phyloP scores from a whole-genome alignment of 2,113 vertebrate genomes.

The Eonycteris spelaea region DNA sequence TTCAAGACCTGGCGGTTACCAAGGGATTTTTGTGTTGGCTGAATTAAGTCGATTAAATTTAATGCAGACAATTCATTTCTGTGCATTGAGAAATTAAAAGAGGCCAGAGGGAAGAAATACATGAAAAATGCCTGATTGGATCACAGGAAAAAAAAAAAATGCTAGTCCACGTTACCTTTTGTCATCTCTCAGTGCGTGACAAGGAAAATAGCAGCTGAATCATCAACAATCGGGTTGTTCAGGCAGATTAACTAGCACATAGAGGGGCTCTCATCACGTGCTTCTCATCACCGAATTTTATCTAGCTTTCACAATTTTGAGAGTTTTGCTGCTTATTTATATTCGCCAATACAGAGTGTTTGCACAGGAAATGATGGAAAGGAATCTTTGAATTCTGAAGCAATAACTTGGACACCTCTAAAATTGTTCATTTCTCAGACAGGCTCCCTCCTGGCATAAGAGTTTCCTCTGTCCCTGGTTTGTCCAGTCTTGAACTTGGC shows the following conservation, averaged over 20 bases:
- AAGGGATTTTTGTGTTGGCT: neutral
- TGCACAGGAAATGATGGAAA: neutral
- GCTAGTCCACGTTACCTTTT: neutral
- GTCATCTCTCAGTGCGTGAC: neutral
- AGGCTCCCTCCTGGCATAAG: neutral
- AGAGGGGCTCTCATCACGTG: neutral
- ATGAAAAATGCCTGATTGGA: neutral
- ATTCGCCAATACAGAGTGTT: neutral
- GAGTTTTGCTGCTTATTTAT: neutral
- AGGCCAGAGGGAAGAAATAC: neutral
- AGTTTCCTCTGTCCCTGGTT: no score
- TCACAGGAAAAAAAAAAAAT: neutral
- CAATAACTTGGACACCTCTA: neutral
- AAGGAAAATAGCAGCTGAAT: neutral
- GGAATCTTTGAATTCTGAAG: neutral
- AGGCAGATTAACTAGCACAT: neutral
- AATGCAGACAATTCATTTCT: neutral
- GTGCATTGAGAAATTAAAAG: neutral
- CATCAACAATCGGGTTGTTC: accelerated
- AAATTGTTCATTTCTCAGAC: neutral
- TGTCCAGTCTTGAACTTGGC: accelerated
- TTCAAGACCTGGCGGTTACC: neutral
- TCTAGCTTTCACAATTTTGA: neutral
- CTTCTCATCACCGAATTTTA: neutral
- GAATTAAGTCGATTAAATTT: neutral